Evolutionary conservation across 2,113 vertebrate genomes (phyloP).

Genomic region (Peromyscus polionotus): DNA sequence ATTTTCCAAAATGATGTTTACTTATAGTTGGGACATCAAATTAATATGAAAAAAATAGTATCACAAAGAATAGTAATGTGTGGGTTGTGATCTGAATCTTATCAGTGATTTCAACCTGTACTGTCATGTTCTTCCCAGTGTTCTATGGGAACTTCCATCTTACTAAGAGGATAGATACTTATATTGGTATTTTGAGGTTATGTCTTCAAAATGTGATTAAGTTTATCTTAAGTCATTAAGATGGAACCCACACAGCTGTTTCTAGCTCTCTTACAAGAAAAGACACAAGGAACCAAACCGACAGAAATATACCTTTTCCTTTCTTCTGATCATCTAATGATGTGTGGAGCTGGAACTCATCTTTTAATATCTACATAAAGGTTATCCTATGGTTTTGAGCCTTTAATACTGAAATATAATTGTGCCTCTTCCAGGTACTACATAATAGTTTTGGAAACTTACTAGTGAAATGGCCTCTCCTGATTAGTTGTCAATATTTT

Average conservation of each 20-base stretch:
- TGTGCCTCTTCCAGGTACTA: background rate
- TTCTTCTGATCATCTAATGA: background rate
- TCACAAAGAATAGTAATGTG: background rate
- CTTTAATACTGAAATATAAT: background rate
- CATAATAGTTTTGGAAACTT: background rate
- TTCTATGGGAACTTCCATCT: background rate
- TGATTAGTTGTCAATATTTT: background rate
- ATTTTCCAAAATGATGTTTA: slow-evolving; percentile 58
- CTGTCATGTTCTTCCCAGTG: background rate
- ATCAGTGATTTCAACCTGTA: too few relatives aligned
- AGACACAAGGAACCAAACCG: background rate
- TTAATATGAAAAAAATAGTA: background rate
- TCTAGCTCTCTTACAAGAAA: background rate
- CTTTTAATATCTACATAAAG: too few relatives aligned
- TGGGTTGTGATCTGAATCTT: too few relatives aligned
- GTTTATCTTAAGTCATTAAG: background rate
- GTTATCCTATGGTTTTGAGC: background rate
- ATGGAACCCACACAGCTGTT: background rate
- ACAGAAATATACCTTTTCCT: background rate
- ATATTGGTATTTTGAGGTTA: fast-evolving
- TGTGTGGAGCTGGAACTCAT: background rate
- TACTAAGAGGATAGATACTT: background rate
- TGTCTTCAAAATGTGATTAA: background rate
- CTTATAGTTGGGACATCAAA: background rate
- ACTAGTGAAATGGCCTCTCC: background rate